Conservation (phyloP, 2,888 invertebrate genomes). For the Enchytraeus crypticus region DNA sequence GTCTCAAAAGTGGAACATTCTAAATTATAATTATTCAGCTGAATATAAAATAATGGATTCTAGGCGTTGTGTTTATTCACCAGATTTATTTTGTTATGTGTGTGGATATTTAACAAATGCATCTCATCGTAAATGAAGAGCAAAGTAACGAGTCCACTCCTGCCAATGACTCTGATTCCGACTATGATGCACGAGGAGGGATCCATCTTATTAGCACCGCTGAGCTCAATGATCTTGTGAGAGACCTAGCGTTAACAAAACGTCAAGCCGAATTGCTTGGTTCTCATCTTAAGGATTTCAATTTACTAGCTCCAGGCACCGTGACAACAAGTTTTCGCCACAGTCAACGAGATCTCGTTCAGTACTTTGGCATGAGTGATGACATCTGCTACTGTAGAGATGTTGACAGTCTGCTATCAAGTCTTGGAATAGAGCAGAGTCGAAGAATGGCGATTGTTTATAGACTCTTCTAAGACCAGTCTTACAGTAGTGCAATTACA, state of each 20-base stretch:
- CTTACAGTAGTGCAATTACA: neutral
- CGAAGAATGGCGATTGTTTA: slow-evolving; percentile 1
- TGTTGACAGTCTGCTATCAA: neutral
- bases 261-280: neutral
- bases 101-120: no score
- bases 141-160: no score
- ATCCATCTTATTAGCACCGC: neutral
- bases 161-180: neutral
- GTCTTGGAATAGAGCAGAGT: neutral
- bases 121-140: no score
- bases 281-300: neutral
- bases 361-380: neutral
- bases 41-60: no score
- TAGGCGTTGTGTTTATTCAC: no score
- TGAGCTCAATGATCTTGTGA: neutral
- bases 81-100: no score
- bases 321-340: no score
- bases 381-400: neutral
- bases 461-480: neutral
- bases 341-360: neutral
- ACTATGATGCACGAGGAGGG: neutral
- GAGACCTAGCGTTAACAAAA: neutral
- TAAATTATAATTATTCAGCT: no score
- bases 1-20: no score
- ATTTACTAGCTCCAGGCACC: neutral